A percentile compares a stretch with the other conserved stretches of the same genome.
phyloP scores from a whole-genome alignment of 2,888 invertebrate genomes.

The Thecophora atra region DNA sequence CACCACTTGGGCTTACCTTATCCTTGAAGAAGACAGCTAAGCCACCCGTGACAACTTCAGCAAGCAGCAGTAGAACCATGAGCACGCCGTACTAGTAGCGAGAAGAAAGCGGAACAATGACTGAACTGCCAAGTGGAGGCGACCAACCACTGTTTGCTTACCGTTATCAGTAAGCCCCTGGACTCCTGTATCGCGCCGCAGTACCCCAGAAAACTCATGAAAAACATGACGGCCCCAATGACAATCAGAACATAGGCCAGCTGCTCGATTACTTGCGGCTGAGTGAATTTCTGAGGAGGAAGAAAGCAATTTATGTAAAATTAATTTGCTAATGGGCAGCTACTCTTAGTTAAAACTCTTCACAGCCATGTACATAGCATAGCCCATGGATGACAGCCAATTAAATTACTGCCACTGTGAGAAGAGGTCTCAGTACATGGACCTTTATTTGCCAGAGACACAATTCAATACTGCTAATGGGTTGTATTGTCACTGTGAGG shows the following conservation, averaged over 20 bases:
- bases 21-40: slow-evolving; percentile 74
- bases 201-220: slow-evolving; percentile 78
- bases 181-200: slow-evolving; percentile 76
- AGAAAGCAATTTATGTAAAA: slow-evolving; percentile 37
- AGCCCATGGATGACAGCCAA: too few species aligned
- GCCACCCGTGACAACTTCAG: slow-evolving; percentile 74
- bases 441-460: too few species aligned
- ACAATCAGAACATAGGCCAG: slow-evolving; percentile 75
- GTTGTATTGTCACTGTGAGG: too few species aligned
- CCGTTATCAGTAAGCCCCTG: slow-evolving; percentile 74
- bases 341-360: too few species aligned
- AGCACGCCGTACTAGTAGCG: slow-evolving; percentile 73
- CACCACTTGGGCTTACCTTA: slow-evolving; percentile 66
- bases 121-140: too few species aligned
- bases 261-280: slow-evolving; percentile 73
- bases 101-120: background rate
- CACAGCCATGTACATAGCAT: too few species aligned
- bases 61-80: slow-evolving; percentile 71
- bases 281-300: slow-evolving; percentile 68
- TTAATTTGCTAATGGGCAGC: too few species aligned
- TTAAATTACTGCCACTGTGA: too few species aligned
- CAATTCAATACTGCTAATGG: too few species aligned
- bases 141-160: too few species aligned
- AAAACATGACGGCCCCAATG: slow-evolving; percentile 75
- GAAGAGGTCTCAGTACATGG: too few species aligned